Evolutionary conservation across 2,797 vertebrate species (phyloP).

Genomic region (Malurus leucopterus): DNA sequence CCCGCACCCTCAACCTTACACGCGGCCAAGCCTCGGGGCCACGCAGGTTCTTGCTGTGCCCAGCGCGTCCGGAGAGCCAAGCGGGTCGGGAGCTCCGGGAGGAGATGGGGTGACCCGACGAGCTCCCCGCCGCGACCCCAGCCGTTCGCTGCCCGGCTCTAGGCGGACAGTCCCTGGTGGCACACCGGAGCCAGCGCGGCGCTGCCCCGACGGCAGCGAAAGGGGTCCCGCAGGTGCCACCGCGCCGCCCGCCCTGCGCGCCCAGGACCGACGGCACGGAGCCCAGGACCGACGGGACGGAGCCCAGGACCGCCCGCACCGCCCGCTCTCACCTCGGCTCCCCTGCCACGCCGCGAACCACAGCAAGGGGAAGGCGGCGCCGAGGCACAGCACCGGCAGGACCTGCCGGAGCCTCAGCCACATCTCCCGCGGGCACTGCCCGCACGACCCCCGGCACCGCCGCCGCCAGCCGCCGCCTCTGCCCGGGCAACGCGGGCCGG

Average conservation of each 20-base stretch:
- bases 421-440: constrained; percentile 35
- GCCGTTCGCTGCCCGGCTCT: neutral
- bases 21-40: neutral
- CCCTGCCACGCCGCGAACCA: constrained; percentile 18
- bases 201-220: too few relatives aligned
- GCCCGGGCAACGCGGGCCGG: neutral
- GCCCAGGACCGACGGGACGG: too few relatives aligned
- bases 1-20: accelerated
- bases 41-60: accelerated
- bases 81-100: neutral
- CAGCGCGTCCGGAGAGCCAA: neutral
- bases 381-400: constrained; percentile 32
- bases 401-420: constrained; percentile 10
- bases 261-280: neutral
- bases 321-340: constrained; percentile 11
- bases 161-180: too few relatives aligned
- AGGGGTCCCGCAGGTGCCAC: neutral
- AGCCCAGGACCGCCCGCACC: neutral
- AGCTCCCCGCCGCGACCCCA: neutral
- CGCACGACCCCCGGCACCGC: neutral
- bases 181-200: neutral
- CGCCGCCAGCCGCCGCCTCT: neutral
- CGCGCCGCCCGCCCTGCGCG: neutral
- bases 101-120: too few relatives aligned
- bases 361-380: constrained; percentile 4